These are phyloP conservation scores for Numida meleagris DNA, from an alignment of 2,113 vertebrate species.

Conservation along the genomic window DNA sequence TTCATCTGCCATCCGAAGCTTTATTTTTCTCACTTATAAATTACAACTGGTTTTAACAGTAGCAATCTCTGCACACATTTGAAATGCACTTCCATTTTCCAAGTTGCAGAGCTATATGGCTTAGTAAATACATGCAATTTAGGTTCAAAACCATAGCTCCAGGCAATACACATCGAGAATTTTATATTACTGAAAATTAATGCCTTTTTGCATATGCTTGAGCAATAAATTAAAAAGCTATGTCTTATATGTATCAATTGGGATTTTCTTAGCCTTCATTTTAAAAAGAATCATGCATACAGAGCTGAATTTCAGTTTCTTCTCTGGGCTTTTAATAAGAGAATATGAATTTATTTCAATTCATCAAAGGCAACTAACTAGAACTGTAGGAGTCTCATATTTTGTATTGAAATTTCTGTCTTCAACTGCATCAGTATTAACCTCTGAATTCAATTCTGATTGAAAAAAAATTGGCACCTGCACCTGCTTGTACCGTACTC, in stretches of 20 bases:
- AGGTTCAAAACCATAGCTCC: conserved; percentile 56
- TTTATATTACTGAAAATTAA: conserved; percentile 65
- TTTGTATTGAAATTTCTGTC: conserved; percentile 43
- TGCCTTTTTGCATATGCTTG: conserved; percentile 60
- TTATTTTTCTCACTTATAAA: conserved; percentile 60
- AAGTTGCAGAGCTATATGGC: conserved; percentile 7
- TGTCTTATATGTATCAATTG: conserved; percentile 31
- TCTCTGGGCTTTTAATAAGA: conserved; percentile 46
- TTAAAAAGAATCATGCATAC: conserved; percentile 37
- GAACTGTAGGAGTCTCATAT: neutral
- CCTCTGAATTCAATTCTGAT: neutral
- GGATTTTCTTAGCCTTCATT: conserved; percentile 58
- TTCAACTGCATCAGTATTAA: conserved; percentile 29
- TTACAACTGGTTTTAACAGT: conserved; percentile 48
- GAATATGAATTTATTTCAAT: conserved; percentile 61
- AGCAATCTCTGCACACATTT: conserved; percentile 4
- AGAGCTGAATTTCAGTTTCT: conserved; percentile 34
- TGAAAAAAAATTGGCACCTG: neutral
- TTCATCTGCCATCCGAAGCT: conserved; percentile 49
- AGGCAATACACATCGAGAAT: conserved; percentile 18
- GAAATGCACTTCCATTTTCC: conserved; percentile 57
- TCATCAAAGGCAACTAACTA: conserved; percentile 55
- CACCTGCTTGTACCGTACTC: neutral
- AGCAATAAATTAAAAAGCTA: conserved; percentile 63
- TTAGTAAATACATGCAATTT: conserved; percentile 69